Evolutionary conservation across 2,113 vertebrate genomes (phyloP).

Genomic region (Trogon surrucura): DNA sequence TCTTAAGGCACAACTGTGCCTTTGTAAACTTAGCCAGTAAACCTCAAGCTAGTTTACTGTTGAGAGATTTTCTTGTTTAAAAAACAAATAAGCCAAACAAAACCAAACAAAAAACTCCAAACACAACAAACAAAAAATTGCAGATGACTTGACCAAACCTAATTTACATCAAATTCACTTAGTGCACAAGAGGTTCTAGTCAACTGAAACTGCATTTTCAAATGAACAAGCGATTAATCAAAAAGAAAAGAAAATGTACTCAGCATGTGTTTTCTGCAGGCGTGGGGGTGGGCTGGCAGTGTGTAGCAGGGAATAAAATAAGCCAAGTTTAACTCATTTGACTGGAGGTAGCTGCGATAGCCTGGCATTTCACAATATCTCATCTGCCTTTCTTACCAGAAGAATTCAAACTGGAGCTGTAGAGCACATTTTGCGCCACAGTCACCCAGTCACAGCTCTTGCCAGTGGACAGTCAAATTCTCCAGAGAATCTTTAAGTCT

Average conservation of each 20-base stretch:
- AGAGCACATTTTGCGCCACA: background rate
- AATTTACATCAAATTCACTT: background rate
- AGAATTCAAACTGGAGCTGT: background rate
- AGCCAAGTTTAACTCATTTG: background rate
- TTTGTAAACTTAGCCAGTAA: background rate
- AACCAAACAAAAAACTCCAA: background rate
- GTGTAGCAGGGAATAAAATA: background rate
- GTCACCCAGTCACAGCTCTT: background rate
- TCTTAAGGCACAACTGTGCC: background rate
- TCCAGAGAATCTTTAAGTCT: background rate
- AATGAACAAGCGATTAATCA: background rate
- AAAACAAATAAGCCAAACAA: background rate
- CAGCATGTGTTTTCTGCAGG: background rate
- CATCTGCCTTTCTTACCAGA: background rate
- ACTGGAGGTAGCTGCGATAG: background rate
- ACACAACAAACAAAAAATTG: background rate
- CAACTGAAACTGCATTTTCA: background rate
- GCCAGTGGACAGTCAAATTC: background rate
- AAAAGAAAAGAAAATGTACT: background rate
- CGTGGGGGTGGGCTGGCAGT: rapidly evolving
- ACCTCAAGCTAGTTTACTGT: background rate
- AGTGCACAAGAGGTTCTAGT: background rate
- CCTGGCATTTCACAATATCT: background rate
- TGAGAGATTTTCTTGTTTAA: background rate
- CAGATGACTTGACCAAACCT: background rate